Conservation (phyloP, 2,888 invertebrate genomes). For the Desoria tigrina region DNA sequence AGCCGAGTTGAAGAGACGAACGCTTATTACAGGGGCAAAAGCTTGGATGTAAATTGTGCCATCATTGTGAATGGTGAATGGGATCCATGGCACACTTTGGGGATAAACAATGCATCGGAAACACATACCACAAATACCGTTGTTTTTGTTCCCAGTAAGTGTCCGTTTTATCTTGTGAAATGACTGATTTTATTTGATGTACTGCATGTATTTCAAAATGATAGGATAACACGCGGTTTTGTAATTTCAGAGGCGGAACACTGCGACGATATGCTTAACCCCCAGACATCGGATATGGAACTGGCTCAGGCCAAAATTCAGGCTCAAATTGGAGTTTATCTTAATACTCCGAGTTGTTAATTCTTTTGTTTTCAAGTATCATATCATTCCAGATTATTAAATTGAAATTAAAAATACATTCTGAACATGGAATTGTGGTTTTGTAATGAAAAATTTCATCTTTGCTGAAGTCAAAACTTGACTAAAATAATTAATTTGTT, state of each 20-base stretch:
- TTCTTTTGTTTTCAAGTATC: too few species aligned
- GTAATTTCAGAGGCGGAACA: constrained; percentile 28
- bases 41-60: constrained; percentile 56
- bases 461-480: too few species aligned
- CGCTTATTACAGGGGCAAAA: constrained; percentile 56
- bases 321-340: constrained; percentile 30
- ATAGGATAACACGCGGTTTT: neutral
- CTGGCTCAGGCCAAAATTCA: constrained; percentile 25
- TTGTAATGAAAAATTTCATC: too few species aligned
- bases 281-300: constrained; percentile 25
- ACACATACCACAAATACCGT: constrained; percentile 55
- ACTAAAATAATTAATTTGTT: too few species aligned
- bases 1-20: constrained; percentile 24
- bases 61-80: constrained; percentile 59
- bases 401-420: too few species aligned
- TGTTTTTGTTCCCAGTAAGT: constrained; percentile 56
- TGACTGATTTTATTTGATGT: neutral
- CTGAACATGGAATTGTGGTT: too few species aligned
- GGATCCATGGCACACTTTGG: constrained; percentile 61
- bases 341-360: constrained; percentile 31
- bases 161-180: neutral
- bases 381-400: too few species aligned
- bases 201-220: neutral
- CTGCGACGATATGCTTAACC: constrained; percentile 32
- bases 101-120: constrained; percentile 55